Base-by-base conservation (phyloP, 2,888 invertebrate species). In the Caenorhabditis sp. region DNA sequence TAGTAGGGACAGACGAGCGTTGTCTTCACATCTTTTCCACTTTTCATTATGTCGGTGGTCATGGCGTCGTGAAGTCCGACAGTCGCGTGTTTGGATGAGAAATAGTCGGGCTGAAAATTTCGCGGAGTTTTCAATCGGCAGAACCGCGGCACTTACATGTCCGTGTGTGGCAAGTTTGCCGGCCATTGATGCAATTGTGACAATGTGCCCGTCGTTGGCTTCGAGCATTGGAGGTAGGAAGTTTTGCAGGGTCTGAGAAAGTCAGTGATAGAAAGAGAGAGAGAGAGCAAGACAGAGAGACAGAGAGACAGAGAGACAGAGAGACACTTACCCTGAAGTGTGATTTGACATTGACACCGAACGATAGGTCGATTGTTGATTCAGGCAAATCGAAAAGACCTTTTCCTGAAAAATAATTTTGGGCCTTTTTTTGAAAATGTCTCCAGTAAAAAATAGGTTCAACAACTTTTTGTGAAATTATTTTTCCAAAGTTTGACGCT, bases 1-100 rank as follows among this genome's bases (percentile, higher is more conserved):
- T 94, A 96, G 90, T 93, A 96, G 0, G 97, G 97, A 88, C 95
- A 96, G 79, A 97, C 92, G 49, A 93, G 92, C 0, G 95, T 95
- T 0, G 95, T 94, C 81, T 93, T 91, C 23, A 97, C 92, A 27
- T 92, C 92, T 50, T 79, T 78, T 95, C 95, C 4, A 92, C 92
- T 61, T 5, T 24, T 37, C 23, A 53, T 17, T 1, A 71, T 64
- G 50, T 71, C 71, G 1, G 92, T 92, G 77, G 92, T 91, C 0
- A 97, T 90, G 77, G 95, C 93, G 88, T 97, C 96, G 83, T 95
- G 94, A 87, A 95, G 94, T 19, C 58, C 53, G 3, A n/a, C 23
- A 31, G 31, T 17, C 5, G 31, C 31, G 23, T 27, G 57, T 57
- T 97, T 97, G 49, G 95, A 95, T 1, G 55, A 19, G 24, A 12